Evolutionary conservation across 2,888 invertebrate species (phyloP).

Genomic region (Alloplasta piceator): DNA sequence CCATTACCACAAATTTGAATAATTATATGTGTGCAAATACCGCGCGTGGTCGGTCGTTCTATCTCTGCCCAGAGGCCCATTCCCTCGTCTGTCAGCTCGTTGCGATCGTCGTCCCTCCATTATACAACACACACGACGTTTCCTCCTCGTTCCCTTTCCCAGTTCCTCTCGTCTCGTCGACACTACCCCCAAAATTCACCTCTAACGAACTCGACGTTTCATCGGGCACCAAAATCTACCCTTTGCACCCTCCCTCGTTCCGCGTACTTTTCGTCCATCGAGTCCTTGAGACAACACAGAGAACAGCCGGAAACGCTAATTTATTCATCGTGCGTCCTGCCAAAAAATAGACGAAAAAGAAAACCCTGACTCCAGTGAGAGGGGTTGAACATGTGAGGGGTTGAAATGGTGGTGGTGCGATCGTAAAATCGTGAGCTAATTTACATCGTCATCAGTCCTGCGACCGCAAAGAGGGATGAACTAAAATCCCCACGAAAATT

Average conservation of each 20-base stretch:
- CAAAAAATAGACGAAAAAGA: constrained; percentile 9
- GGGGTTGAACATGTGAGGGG: background rate
- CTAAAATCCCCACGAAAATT: too few relatives aligned
- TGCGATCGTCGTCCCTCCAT: constrained; percentile 17
- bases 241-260: constrained; percentile 8
- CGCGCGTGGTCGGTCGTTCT: constrained; percentile 36
- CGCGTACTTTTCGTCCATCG: constrained; percentile 35
- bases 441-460: too few relatives aligned
- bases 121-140: constrained; percentile 28
- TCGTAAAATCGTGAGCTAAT: too few relatives aligned
- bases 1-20: constrained; percentile 76
- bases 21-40: constrained; percentile 79
- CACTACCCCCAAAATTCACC: background rate
- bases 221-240: constrained; percentile 23
- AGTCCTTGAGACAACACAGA: constrained; percentile 73
- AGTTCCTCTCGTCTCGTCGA: too few relatives aligned
- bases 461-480: too few relatives aligned
- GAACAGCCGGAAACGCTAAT: constrained; percentile 59
- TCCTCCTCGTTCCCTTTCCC: constrained; percentile 67
- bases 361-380: background rate
- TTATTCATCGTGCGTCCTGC: constrained; percentile 60
- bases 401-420: too few relatives aligned
- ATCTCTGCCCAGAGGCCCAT: constrained; percentile 1
- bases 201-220: constrained; percentile 75
- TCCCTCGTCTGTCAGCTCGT: constrained; percentile 20